phyloP scores from a whole-genome alignment of 2,888 invertebrate species.

The Sinelater perroti region DNA sequence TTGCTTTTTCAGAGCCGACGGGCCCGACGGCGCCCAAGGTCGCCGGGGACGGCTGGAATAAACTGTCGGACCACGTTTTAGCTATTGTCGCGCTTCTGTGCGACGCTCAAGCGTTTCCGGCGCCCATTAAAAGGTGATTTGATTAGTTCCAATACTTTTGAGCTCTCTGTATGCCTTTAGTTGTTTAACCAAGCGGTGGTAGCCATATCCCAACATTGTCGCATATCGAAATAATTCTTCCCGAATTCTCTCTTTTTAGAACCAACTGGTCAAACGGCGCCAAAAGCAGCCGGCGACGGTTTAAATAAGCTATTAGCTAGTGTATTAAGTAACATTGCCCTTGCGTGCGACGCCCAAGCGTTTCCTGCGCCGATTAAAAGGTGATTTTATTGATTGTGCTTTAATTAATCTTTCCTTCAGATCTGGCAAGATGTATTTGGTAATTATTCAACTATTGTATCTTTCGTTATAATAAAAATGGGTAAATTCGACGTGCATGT shows the following conservation, averaged over 20 bases:
- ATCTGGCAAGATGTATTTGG: too few species aligned
- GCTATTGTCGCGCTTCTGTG: constrained; percentile 61
- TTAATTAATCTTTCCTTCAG: too few species aligned
- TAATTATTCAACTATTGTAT: too few species aligned
- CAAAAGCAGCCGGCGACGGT: constrained; percentile 65
- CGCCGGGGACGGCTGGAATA: constrained; percentile 66
- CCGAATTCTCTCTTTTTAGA: constrained; percentile 61
- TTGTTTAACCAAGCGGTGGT: neutral
- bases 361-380: constrained; percentile 67
- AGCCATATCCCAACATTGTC: neutral
- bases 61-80: constrained; percentile 53
- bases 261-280: constrained; percentile 64
- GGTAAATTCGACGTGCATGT: too few species aligned
- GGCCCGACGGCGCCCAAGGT: constrained; percentile 64
- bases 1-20: constrained; percentile 66
- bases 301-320: constrained; percentile 62
- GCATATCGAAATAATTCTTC: too few species aligned
- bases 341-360: constrained; percentile 67
- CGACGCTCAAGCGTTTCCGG: constrained; percentile 67
- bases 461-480: too few species aligned
- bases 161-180: neutral
- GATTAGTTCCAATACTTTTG: too few species aligned
- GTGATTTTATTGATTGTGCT: too few species aligned
- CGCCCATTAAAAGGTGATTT: constrained; percentile 63
- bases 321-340: constrained; percentile 49